A percentile compares a stretch with the other conserved stretches of the same genome.
Conservation (phyloP, 1,140 invertebrate genomes). For the Zelostemma sp. region DNA sequence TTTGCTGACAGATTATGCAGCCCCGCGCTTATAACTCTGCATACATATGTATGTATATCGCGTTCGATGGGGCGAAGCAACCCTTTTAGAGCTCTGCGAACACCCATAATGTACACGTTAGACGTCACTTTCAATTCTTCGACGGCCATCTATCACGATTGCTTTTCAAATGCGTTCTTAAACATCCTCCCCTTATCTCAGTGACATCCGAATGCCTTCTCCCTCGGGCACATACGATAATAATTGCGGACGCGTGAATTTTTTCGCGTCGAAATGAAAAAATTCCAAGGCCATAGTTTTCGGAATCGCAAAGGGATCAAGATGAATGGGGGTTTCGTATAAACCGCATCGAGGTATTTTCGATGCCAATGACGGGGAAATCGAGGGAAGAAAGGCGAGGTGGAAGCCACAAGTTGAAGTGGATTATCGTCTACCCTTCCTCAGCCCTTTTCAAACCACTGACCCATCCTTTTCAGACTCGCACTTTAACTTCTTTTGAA, state of each 20-base stretch:
- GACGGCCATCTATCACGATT: constrained; percentile 17
- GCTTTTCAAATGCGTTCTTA: constrained; percentile 2
- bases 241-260: too few relatives aligned
- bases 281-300: too few relatives aligned
- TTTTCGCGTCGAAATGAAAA: neutral
- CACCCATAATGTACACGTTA: constrained; percentile 12
- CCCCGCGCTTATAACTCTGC: constrained; percentile 15
- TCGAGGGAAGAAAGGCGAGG: constrained; percentile 25
- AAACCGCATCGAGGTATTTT: constrained; percentile 4
- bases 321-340: too few relatives aligned
- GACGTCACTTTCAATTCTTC: constrained; percentile 18
- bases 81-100: constrained; percentile 18
- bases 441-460: constrained; percentile 42
- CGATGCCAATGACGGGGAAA: constrained; percentile 27
- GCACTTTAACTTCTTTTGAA: constrained; percentile 43
- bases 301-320: too few relatives aligned
- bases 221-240: too few relatives aligned
- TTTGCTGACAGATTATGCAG: constrained; percentile 24
- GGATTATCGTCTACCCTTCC: constrained; percentile 44
- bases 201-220: too few relatives aligned
- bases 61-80: constrained; percentile 15
- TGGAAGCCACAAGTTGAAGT: constrained; percentile 40
- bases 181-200: constrained; percentile 2
- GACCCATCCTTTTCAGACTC: constrained; percentile 43
- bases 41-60: constrained; percentile 7